Base-by-base conservation (phyloP, 2,113 vertebrate species). In the Coreoperca whiteheadi region DNA sequence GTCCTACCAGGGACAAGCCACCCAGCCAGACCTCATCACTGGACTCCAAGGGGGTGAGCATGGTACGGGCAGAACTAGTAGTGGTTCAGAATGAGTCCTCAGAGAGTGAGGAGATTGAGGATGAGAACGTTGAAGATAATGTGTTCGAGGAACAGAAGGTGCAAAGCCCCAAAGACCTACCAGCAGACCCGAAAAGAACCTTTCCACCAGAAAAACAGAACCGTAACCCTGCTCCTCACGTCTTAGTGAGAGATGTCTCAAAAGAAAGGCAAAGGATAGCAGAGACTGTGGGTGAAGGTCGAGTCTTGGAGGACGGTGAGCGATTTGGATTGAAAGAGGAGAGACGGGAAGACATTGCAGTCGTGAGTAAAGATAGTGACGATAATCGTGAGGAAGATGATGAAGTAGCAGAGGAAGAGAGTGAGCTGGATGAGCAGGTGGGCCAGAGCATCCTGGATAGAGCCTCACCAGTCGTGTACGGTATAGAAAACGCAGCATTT, bases 401-500 rank as follows among this genome's bases (percentile, higher is more conserved):
- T 1, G 87, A 90, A 21, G 90, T 89, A 11, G 90, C 87, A 46
- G 94, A 93, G 66, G 91, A 77, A 5, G 92, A 88, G 60, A 79
- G 51, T 73, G 86, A 94, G 53, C 85, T 74, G 0, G 91, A 92
- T 43, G 94, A 94, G 74, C 91, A 91, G 41, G 95, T 90, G 73
- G 92, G 88, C 54, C 91, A 88, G 76, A 93, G 72, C 2, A 83
- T 92, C 65, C 88, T 79, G 61, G 92, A 92, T 39, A 88, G 85
- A 76, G 91, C 83, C 50, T 95, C 95, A 70, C 92, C 96, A 3
- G 90, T 84, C 7, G 93, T 95, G 87, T 97, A 95, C 74, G 97
- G 97, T 50, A 97, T 98, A 82, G 97, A 97, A 91, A 98, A 98
- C 51, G 96, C 93, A 68, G 97, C 96, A 48, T 98, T 98, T 95